phyloP scores from a whole-genome alignment of 2,888 invertebrate genomes.

The Fragum fragum region DNA sequence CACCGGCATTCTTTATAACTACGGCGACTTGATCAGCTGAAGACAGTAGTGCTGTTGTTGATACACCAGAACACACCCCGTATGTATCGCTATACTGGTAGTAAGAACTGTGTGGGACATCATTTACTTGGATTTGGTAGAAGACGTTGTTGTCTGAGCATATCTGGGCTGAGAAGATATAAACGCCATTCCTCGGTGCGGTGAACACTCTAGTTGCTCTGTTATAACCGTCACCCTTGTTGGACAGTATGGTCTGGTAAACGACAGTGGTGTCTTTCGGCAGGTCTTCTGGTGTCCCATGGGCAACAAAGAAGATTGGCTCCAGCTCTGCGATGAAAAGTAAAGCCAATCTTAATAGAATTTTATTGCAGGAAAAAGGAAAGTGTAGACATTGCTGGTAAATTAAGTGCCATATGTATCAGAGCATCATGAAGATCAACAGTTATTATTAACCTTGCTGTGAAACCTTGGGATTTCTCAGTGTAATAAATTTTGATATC shows the following conservation, averaged over 20 bases:
- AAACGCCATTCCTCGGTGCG: not conserved
- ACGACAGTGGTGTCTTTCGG: not conserved
- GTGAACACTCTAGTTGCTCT: not conserved
- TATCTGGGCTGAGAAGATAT: constrained; percentile 1
- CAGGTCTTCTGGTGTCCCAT: not conserved
- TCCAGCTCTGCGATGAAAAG: not conserved
- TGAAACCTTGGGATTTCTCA: too few species aligned
- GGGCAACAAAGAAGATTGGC: constrained; percentile 4
- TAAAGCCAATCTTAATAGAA: not conserved
- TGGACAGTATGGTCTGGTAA: not conserved
- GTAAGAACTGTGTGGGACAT: not conserved
- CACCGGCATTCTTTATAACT: not conserved
- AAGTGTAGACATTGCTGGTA: too few species aligned
- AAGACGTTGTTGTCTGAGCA: not conserved
- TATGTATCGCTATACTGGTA: not conserved
- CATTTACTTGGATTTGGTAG: not conserved
- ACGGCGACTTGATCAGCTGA: not conserved
- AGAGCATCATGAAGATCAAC: too few species aligned
- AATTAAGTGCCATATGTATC: too few species aligned
- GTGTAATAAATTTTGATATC: too few species aligned
- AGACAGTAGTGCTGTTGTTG: not conserved
- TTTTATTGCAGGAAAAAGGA: too few species aligned
- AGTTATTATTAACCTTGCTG: too few species aligned
- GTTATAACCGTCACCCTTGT: not conserved
- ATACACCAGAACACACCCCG: not conserved